Evolutionary conservation across 1,140 invertebrate species (phyloP), one percentile per base, ranked within the genome.

Genomic region (Drosophila micromelanica): DNA sequence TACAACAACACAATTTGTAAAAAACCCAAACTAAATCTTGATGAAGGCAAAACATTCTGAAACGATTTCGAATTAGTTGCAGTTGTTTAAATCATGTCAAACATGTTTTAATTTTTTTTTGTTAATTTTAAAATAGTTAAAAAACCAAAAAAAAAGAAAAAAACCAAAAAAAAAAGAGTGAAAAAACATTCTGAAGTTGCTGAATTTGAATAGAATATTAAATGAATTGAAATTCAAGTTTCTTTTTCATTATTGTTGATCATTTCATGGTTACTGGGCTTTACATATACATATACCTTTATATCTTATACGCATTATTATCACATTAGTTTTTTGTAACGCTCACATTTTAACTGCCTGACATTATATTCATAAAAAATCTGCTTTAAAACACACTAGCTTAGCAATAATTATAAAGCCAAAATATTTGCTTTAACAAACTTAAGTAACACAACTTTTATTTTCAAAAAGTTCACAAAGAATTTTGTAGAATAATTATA

Each of bases 141-240:
- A 70, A 48, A 27, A n/a, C 5, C 30, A 56, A 52, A 60, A 15
- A 27, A 61, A 32, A 49, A 13, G 51, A 55, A 37, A 40, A 45
- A 32, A 61, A 45, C 17, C 17, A 48, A 43, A 62, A 49, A 69
- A 51, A 38, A 38, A 42, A 5, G 13, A 38, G 32, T 56, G 54
- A 38, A 40, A 35, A 45, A 0, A 20, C 12, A 20, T 5, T 45
- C n/a, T 7, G 8, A 3, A 56, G 2, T 42, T 54, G 15, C 27
- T 77, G 59, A 45, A 78, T 69, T 69, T 67, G 27, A 72, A 74
- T 74, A 67, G 73, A 80, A 80, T 69, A 86, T 87, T 81, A 86
- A 87, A 78, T 77, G 67, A 72, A 72, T 60, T 72, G 45, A 77
- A 78, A 72, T 86, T 85, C 15, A 54, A 68, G 76, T 72, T 87